Conservation (phyloP, 2,797 vertebrate species). For the Benthosema pterotum region DNA sequence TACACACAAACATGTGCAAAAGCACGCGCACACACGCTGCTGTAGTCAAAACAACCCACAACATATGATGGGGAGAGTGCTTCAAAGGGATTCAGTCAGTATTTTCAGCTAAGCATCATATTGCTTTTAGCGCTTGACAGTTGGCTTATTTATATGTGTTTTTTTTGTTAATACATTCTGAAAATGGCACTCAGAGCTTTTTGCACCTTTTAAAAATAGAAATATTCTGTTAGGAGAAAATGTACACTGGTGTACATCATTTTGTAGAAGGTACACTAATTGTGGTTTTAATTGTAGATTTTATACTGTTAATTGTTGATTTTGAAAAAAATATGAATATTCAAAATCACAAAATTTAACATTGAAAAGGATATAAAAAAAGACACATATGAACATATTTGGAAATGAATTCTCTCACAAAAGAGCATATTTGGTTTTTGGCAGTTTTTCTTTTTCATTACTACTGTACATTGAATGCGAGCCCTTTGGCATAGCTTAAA, state of each 20-base stretch:
- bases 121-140: slow-evolving; percentile 56
- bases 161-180: slow-evolving; percentile 38
- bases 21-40: slow-evolving; percentile 15
- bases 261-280: not conserved
- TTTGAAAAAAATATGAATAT: slow-evolving; percentile 32
- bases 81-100: slow-evolving; percentile 52
- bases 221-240: slow-evolving; percentile 21
- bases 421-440: slow-evolving; percentile 53
- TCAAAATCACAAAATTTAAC: too few relatives aligned
- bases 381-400: slow-evolving; percentile 45
- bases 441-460: slow-evolving; percentile 53
- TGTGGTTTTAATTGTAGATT: slow-evolving; percentile 20
- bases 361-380: slow-evolving; percentile 26
- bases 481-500: slow-evolving; percentile 50
- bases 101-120: slow-evolving; percentile 55
- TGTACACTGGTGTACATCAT: slow-evolving; percentile 16
- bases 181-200: slow-evolving; percentile 17
- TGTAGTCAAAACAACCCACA: slow-evolving; percentile 66
- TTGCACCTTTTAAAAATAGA: slow-evolving; percentile 24
- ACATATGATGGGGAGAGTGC: slow-evolving; percentile 53
- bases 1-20: slow-evolving; percentile 18
- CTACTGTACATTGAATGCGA: slow-evolving; percentile 47
- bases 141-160: slow-evolving; percentile 54
- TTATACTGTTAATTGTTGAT: too few relatives aligned
- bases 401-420: slow-evolving; percentile 52